These are phyloP conservation scores for Naso thynnoides DNA, from an alignment of 2,797 vertebrate genomes.

Conservation along the genomic window DNA sequence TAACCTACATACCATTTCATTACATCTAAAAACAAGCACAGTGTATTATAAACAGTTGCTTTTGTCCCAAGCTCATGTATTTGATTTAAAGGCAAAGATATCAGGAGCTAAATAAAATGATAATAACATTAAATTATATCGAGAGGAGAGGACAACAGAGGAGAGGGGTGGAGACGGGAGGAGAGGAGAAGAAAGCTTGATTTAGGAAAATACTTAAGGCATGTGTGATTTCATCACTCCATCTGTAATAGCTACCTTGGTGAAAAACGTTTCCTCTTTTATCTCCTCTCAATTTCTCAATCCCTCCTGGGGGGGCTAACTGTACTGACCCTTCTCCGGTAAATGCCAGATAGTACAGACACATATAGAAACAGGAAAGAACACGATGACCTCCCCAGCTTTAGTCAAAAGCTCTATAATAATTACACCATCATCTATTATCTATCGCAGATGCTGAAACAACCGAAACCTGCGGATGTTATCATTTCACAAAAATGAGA, in stretches of 20 bases:
- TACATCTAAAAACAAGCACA: neutral
- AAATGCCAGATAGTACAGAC: conserved; percentile 43
- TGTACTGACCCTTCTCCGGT: conserved; percentile 43
- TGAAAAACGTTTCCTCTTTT: conserved; percentile 48
- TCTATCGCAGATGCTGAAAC: conserved; percentile 81
- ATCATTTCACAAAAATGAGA: conserved; percentile 75
- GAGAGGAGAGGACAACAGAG: neutral
- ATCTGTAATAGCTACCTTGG: conserved; percentile 47
- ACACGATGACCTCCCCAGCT: conserved; percentile 54
- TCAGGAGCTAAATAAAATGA: too few species aligned
- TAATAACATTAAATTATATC: too few species aligned
- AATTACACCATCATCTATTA: conserved; percentile 77
- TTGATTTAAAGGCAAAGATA: neutral
- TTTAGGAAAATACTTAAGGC: conserved; percentile 11
- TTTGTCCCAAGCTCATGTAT: neutral
- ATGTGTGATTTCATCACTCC: conserved; percentile 44
- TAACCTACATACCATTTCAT: neutral
- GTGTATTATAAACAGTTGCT: neutral
- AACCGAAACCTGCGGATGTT: conserved; percentile 80
- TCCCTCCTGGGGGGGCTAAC: conserved; percentile 18
- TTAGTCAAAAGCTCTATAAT: conserved; percentile 66
- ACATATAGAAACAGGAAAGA: conserved; percentile 67
- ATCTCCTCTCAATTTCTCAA: conserved; percentile 52
- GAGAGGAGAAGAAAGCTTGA: conserved; percentile 3
- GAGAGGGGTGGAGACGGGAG: neutral